Evolutionary conservation across 1,140 invertebrate species (phyloP).

Genomic region (Chironomus striatipennis): DNA sequence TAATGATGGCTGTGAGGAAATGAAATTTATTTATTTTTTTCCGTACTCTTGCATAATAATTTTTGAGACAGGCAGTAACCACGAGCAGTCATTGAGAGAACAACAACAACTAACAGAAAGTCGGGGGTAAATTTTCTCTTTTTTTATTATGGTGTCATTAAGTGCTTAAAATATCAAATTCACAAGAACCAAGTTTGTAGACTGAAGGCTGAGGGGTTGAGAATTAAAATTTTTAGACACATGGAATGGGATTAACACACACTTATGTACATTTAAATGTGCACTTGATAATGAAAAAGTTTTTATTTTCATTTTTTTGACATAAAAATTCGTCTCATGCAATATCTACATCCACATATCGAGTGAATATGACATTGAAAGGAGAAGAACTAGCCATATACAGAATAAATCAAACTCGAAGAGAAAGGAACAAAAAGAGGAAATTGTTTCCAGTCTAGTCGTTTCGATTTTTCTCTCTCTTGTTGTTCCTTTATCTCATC

Average conservation of each 20-base stretch:
- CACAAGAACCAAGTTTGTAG: background rate
- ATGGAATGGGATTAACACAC: background rate
- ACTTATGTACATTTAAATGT: background rate
- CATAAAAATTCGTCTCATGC: background rate
- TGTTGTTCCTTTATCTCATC: background rate
- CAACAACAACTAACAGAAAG: too few species aligned
- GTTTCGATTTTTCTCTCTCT: background rate
- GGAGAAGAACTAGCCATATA: background rate
- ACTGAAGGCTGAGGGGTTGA: background rate
- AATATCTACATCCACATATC: too few species aligned
- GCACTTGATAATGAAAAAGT: slow-evolving; percentile 2
- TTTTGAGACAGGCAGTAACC: too few species aligned
- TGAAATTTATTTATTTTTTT: too few species aligned
- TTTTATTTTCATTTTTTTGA: too few species aligned
- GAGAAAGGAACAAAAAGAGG: background rate
- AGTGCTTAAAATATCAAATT: slow-evolving; percentile 10
- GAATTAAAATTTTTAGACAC: background rate
- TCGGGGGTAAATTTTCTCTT: too few species aligned
- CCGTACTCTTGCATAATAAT: too few species aligned
- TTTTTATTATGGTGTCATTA: slow-evolving; percentile 19
- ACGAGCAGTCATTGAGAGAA: too few species aligned
- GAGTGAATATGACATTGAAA: background rate
- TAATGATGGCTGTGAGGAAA: too few species aligned
- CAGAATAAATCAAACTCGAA: background rate
- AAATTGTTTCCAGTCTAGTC: slow-evolving; percentile 21